Evolutionary conservation across 2,888 invertebrate genomes (phyloP), one percentile per base, ranked within the genome.

Genomic region (Baronia brevicornis): DNA sequence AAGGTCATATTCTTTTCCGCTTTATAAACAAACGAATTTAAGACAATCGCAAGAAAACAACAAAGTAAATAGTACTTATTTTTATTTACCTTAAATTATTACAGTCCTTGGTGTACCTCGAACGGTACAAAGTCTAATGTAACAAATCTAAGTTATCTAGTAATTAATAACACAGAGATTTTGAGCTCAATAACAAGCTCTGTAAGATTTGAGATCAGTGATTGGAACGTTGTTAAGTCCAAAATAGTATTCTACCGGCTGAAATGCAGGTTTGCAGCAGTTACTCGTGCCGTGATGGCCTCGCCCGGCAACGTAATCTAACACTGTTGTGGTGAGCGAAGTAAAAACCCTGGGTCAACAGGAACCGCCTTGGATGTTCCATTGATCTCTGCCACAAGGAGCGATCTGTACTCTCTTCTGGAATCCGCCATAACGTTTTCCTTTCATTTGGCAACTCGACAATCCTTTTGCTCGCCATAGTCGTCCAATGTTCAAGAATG

Each of bases 161-260:
- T 56, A 70, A 72, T 65, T 79, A 79, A 65, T 82, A 82, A 79
- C 80, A 82, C 80, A 80, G 80, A 60, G 67, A 61, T 56, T 57
- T 54, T 54, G 75, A 56, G 80, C 80, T 82, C 60, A 79, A 78
- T 40, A 82, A 82, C 75, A 78, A 82, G 75, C 78, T 57, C 79
- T 52, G 51, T 57, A 45, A 52, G 62, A 63, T 55, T 60, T 72
- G 79, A 82, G 82, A 82, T 82, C 82, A 69, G 60, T 54, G 46
- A 40, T 46, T 59, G 79, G 75, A 78, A 79, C 80, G 80, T 52
- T 78, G 75, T 67, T 60, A 46, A 36, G 54, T 69, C 68, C 64
- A 57, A 60, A 57, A 54, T 54, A 56, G 54, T 49, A 46, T 46
- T 33, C 44, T 47, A 48, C 53, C 51, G 48, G 43, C 42, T 12